Base-by-base conservation (phyloP, 2,113 vertebrate genomes). In the Thunnus maccoyii region DNA sequence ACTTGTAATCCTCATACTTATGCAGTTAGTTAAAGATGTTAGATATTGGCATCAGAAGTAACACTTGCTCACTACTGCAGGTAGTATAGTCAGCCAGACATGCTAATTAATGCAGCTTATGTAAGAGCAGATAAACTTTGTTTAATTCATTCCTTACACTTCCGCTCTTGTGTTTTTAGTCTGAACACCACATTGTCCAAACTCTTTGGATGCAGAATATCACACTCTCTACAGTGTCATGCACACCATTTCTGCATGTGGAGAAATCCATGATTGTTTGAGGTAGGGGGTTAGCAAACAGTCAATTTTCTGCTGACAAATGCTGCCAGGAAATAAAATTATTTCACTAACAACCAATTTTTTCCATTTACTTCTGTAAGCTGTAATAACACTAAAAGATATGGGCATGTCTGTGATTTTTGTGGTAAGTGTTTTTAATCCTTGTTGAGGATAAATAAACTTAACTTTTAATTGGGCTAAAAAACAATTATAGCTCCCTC, bases 391-490 rank as follows among this genome's bases (percentile, higher is more conserved):
- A 41, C 13, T 69, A 57, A 50, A 41, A 32, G 27, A 61, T 72
- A 61, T n/a, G 6, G 22, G 56, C 16, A 71, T 22, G 4, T 18
- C 14, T 60, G 16, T 55, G 9, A 58, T 32, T 54, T 55, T 63
- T 16, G 15, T 16, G 62, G 1, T 32, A 36, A 51, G 8, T 48
- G 30, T 25, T 60, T 72, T 58, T 0, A 32, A 55, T 25, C 56
- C 17, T 41, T 50, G 13, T 8, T 72, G 12, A 58, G 3, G 36
- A 14, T 51, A n/a, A 66, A 76, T 66, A 25, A 54, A 50, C 6
- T 13, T 50, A 13, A 18, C 25, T 50, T 75, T 68, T 69, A 54
- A 78, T 65, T 68, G 48, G 27, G 69, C 18, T 48, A 30, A 75
- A 66, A 76, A 27, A 25, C n/a, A 48, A 47, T 47, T 47, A 62